Evolutionary conservation across 2,888 invertebrate species (phyloP).

Genomic region (Periphyllus acericola): DNA sequence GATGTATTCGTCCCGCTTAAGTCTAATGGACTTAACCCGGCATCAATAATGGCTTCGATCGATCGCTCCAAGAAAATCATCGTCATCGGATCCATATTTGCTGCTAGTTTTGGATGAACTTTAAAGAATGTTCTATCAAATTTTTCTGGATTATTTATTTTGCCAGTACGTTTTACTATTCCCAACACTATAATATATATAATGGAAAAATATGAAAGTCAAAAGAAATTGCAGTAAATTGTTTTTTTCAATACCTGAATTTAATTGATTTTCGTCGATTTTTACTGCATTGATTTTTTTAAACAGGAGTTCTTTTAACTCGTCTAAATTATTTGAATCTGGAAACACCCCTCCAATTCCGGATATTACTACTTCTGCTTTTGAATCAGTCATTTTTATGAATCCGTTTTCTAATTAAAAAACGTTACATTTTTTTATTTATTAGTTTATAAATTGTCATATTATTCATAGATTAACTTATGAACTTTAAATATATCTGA

Average conservation of each 20-base stretch:
- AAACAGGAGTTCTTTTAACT: constrained; percentile 72
- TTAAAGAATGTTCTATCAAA: background rate
- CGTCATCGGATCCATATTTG: background rate
- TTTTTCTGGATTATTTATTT: background rate
- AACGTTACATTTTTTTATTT: no score
- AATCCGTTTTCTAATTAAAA: background rate
- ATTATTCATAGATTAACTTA: no score
- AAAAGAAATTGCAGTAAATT: background rate
- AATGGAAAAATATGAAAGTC: background rate
- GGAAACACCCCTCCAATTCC: constrained; percentile 73
- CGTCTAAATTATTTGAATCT: constrained; percentile 72
- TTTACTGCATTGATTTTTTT: constrained; percentile 64
- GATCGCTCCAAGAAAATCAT: background rate
- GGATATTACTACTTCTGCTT: constrained; percentile 67
- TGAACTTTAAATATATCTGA: no score
- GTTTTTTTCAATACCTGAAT: background rate
- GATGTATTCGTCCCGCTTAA: constrained; percentile 68
- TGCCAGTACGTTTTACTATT: background rate
- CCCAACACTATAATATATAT: background rate
- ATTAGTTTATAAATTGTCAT: no score
- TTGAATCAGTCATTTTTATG: background rate
- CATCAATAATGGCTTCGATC: background rate
- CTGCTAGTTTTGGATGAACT: background rate
- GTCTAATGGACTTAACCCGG: constrained; percentile 68
- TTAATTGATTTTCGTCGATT: constrained; percentile 11